A percentile compares a stretch with the other conserved stretches of the same genome.
phyloP scores from a whole-genome alignment of 2,797 vertebrate genomes.

The Falco rusticolus region DNA sequence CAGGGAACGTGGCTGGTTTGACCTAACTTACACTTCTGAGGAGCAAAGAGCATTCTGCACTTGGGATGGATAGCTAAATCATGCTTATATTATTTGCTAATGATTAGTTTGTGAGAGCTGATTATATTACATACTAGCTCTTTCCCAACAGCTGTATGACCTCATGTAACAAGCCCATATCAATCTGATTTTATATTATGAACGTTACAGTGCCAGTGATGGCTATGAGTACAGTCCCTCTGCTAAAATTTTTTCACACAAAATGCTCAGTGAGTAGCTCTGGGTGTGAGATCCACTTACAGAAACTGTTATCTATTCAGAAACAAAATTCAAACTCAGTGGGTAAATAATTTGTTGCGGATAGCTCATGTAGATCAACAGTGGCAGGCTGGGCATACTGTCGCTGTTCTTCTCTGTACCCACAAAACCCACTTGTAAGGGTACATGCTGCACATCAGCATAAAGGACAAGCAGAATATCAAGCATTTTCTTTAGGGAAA shows the following conservation, averaged over 20 bases:
- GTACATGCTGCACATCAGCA: not conserved
- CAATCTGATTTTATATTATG: not conserved
- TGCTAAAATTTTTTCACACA: not conserved
- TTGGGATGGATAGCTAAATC: not conserved
- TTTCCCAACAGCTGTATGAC: not conserved
- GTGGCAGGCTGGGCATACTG: not conserved
- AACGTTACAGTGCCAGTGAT: not conserved
- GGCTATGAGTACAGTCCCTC: not conserved
- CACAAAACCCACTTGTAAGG: not conserved
- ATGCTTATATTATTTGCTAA: not conserved
- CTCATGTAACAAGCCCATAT: not conserved
- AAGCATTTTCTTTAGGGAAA: not conserved
- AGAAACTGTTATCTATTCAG: not conserved
- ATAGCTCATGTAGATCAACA: not conserved
- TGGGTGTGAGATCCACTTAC: not conserved
- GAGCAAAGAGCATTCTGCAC: not conserved
- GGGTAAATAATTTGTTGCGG: constrained; percentile 22
- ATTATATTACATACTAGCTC: not conserved
- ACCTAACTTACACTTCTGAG: not conserved
- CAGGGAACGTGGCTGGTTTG: not conserved
- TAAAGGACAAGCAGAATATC: constrained; percentile 25
- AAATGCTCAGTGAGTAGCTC: not conserved
- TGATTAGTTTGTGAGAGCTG: not conserved
- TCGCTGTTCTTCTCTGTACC: not conserved
- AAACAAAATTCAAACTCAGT: not conserved